Conservation (phyloP, 2,113 vertebrate species). For the Melanerpes formicivorus region DNA sequence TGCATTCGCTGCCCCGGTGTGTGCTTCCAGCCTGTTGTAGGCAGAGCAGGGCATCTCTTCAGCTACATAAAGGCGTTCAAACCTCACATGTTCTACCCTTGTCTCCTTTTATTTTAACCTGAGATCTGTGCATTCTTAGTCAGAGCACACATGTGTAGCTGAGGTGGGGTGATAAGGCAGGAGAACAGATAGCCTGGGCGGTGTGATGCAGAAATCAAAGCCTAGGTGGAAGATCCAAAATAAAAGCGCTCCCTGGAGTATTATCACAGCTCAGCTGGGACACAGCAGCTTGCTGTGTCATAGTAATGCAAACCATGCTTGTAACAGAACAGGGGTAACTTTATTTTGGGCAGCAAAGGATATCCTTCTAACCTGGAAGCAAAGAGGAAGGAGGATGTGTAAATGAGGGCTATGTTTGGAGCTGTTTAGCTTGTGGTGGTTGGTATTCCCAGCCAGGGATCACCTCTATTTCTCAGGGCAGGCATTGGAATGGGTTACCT, state of each 20-base stretch:
- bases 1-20: accelerated
- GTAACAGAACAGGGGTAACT: not conserved
- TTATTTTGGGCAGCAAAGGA: not conserved
- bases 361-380: not conserved
- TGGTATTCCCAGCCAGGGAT: not conserved
- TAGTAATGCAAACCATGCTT: not conserved
- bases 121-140: not conserved
- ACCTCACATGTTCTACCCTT: accelerated
- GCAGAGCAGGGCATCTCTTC: accelerated
- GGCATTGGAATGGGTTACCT: no score
- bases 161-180: not conserved
- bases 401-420: not conserved
- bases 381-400: not conserved
- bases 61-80: not conserved
- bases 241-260: accelerated
- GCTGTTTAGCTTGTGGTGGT: not conserved
- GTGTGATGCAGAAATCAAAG: accelerated
- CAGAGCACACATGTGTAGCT: accelerated
- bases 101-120: accelerated
- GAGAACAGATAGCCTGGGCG: not conserved
- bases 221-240: not conserved
- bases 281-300: accelerated
- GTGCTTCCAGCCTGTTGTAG: accelerated
- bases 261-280: not conserved
- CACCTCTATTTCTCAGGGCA: not conserved